A percentile compares a stretch with the other conserved stretches of the same genome.
phyloP scores from a whole-genome alignment of 2,888 invertebrate species.

The Priocnemis perturbator region DNA sequence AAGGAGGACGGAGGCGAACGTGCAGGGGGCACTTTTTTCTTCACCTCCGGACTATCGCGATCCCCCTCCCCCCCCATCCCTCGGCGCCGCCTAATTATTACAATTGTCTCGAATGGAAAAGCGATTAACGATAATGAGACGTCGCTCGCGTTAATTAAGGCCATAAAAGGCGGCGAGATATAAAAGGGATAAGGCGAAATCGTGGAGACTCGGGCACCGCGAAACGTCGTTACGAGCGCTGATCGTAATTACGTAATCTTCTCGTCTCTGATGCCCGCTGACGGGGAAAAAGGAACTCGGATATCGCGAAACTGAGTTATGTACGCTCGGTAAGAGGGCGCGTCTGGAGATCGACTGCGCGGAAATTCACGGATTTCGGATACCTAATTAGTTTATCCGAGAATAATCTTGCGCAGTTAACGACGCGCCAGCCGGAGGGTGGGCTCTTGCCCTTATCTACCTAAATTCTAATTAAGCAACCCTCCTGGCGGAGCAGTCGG shows the following conservation, averaged over 20 bases:
- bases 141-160: constrained; percentile 35
- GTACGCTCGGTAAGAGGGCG: no score
- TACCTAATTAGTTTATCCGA: constrained; percentile 67
- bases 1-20: constrained; percentile 9
- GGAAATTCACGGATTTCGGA: constrained; percentile 53
- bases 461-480: constrained; percentile 69
- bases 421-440: constrained; percentile 46
- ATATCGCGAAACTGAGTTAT: no score
- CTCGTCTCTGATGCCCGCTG: no score
- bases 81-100: constrained; percentile 48
- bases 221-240: no score
- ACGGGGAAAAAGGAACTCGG: no score
- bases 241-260: no score
- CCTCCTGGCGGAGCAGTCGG: constrained; percentile 52
- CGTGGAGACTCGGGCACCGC: no score
- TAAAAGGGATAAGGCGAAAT: no score
- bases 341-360: constrained; percentile 3
- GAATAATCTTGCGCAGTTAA: constrained; percentile 66
- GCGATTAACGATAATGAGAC: constrained; percentile 37
- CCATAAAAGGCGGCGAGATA: no score
- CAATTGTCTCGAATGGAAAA: constrained; percentile 30
- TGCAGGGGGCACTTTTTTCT: constrained; percentile 10
- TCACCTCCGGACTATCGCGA: constrained; percentile 21
- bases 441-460: constrained; percentile 53
- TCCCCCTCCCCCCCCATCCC: no score